Conservation (phyloP, 1,140 invertebrate species). For the Hetaerina americana region DNA sequence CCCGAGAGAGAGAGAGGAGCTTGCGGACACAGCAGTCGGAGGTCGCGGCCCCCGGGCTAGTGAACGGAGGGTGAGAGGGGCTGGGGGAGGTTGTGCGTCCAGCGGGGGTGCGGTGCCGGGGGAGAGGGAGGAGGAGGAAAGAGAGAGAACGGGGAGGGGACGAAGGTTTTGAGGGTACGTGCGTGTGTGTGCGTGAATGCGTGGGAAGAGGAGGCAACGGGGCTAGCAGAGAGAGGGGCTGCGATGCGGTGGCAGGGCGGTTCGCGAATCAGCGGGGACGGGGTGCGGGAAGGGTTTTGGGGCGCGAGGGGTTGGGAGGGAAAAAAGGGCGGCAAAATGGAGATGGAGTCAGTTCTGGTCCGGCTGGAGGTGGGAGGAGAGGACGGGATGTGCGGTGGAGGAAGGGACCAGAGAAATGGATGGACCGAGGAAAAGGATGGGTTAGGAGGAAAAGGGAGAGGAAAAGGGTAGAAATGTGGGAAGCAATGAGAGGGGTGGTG, state of each 20-base stretch:
- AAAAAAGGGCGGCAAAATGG: not conserved
- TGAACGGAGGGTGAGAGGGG: not conserved
- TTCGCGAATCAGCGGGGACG: not conserved
- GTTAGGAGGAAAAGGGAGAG: not conserved
- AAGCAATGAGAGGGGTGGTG: not conserved
- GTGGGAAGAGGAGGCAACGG: not conserved
- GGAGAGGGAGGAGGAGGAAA: not conserved
- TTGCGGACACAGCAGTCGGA: not conserved
- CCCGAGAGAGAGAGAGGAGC: not conserved
- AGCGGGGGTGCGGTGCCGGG: not conserved
- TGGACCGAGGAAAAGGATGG: not conserved
- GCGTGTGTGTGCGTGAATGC: too few species aligned
- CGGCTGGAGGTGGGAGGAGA: not conserved
- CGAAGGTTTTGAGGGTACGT: too few species aligned
- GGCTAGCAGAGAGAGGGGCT: not conserved
- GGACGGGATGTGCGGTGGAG: not conserved
- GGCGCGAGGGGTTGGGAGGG: not conserved
- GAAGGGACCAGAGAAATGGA: not conserved
- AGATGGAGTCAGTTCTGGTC: not conserved
- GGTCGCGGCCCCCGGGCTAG: not conserved
- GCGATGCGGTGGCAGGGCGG: not conserved
- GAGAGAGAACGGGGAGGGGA: not conserved
- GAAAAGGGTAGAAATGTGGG: not conserved
- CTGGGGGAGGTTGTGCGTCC: too few species aligned
- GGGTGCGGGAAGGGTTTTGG: not conserved